Evolutionary conservation across 2,888 invertebrate genomes (phyloP).

Genomic region (Pristionchus fissidentatus): DNA sequence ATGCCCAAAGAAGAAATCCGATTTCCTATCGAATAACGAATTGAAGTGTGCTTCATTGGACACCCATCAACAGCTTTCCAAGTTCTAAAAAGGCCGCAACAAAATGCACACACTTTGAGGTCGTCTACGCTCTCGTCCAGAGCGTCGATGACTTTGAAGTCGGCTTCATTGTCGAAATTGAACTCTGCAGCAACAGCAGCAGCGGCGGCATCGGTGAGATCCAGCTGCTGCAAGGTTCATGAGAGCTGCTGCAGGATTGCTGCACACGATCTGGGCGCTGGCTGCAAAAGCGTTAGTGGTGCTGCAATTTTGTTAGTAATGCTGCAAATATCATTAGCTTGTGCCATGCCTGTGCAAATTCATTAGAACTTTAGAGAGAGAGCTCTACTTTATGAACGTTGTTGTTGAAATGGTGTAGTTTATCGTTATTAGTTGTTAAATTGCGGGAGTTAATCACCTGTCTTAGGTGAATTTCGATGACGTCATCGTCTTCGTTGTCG

Average conservation of each 20-base stretch:
- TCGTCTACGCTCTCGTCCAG: slow-evolving; percentile 4
- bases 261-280: no score
- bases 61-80: no score
- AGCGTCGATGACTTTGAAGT: slow-evolving; percentile 31
- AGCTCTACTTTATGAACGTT: background rate
- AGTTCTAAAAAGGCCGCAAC: background rate
- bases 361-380: no score
- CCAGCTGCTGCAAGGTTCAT: slow-evolving; percentile 19
- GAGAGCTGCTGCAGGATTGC: slow-evolving; percentile 11
- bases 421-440: background rate
- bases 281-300: slow-evolving; percentile 1
- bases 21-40: no score
- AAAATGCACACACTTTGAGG: slow-evolving; percentile 27
- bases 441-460: background rate
- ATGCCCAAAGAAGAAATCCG: background rate
- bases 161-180: slow-evolving; percentile 4
- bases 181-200: slow-evolving; percentile 16
- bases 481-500: slow-evolving; percentile 25
- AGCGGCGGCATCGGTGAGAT: background rate
- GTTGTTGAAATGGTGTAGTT: background rate
- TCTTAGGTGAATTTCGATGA: slow-evolving; percentile 37
- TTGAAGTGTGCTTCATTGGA: no score
- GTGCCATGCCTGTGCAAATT: no score
- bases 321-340: background rate
- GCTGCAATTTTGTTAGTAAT: background rate